Percentiles rank a stretch among this genome's conserved stretches.
Conservation (phyloP, 2,888 invertebrate species). For the Archips crataeganus region DNA sequence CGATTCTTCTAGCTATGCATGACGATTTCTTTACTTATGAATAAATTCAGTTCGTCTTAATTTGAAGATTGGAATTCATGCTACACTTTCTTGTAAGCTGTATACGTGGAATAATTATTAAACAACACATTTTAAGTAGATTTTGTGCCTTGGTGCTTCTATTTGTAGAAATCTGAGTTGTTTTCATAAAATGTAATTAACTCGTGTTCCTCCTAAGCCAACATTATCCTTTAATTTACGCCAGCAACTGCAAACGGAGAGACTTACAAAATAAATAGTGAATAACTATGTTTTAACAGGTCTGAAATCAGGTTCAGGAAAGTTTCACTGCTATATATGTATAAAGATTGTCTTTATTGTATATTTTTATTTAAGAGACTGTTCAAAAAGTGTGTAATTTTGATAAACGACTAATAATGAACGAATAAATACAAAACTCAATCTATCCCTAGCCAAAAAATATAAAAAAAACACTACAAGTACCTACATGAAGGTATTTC, state of each 20-base stretch:
- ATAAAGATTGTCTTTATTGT: background rate
- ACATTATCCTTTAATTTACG: conserved; percentile 32
- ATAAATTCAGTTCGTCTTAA: background rate
- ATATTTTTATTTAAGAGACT: too few relatives aligned
- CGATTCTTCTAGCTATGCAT: too few relatives aligned
- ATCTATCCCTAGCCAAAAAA: too few relatives aligned
- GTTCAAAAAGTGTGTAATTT: too few relatives aligned
- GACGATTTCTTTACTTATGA: too few relatives aligned
- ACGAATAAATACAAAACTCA: too few relatives aligned
- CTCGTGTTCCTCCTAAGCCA: conserved; percentile 26
- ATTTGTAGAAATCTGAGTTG: conserved; percentile 22
- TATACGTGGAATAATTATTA: conserved; percentile 10
- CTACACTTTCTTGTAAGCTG: background rate
- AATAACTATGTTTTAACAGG: conserved; percentile 2
- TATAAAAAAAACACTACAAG: too few relatives aligned
- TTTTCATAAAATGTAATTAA: conserved; percentile 27
- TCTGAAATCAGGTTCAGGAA: background rate
- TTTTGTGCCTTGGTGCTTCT: conserved; percentile 6
- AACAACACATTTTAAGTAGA: conserved; percentile 6
- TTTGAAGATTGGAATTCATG: background rate
- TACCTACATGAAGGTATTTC: too few relatives aligned
- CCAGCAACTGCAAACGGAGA: conserved; percentile 17
- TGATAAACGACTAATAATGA: too few relatives aligned
- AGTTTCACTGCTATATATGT: background rate
- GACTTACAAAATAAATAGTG: conserved; percentile 23